These are phyloP conservation scores for Anadara kagoshimensis DNA, from an alignment of 1,140 invertebrate species.

Conservation along the genomic window DNA sequence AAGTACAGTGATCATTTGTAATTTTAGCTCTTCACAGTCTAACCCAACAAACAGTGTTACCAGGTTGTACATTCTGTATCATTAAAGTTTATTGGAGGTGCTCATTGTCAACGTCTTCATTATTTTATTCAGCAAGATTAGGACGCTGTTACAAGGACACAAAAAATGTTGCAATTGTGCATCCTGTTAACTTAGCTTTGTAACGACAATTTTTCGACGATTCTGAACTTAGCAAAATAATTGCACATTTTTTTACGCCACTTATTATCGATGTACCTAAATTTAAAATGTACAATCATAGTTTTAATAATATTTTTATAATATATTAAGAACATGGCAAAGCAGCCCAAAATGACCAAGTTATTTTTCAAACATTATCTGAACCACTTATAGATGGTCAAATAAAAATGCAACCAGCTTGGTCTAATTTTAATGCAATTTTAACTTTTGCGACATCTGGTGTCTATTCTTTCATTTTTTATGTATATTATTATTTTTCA, in stretches of 20 bases:
- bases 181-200: constrained; percentile 23
- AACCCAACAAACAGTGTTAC: background rate
- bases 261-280: no score
- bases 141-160: constrained; percentile 7
- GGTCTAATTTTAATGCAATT: constrained; percentile 19
- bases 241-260: no score
- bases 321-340: background rate
- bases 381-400: constrained; percentile 33
- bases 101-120: constrained; percentile 3
- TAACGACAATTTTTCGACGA: no score
- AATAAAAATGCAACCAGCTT: constrained; percentile 6
- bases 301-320: no score
- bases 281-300: no score
- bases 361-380: no score
- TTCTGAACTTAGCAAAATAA: no score
- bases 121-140: constrained; percentile 12
- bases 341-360: no score
- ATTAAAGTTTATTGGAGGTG: constrained; percentile 9
- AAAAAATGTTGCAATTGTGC: background rate
- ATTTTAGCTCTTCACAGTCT: background rate
- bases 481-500: constrained; percentile 6
- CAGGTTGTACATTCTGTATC: constrained; percentile 12
- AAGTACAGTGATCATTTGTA: background rate
- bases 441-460: constrained; percentile 3
- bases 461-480: constrained; percentile 2